Percentiles rank a stretch among this genome's conserved stretches.
Conservation (phyloP, 2,888 invertebrate genomes). For the Periphyllus acericola region DNA sequence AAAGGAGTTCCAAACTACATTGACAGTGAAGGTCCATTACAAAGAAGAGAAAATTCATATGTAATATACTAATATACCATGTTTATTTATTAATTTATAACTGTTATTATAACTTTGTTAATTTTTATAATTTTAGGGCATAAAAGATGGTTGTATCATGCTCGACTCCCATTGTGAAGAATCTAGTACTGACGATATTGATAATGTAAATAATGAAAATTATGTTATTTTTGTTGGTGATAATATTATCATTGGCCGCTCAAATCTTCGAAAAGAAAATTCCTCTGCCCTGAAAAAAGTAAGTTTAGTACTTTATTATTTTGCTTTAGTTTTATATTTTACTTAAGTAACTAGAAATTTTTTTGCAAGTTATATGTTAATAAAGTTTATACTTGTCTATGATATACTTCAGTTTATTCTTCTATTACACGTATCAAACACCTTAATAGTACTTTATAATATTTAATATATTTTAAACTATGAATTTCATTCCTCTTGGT, state of each 20-base stretch:
- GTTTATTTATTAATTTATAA: not conserved
- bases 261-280: slow-evolving; percentile 58
- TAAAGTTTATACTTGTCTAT: not conserved
- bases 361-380: not conserved
- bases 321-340: not conserved
- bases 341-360: not conserved
- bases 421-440: not conserved
- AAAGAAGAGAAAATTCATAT: slow-evolving; percentile 66
- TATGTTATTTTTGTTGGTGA: slow-evolving; percentile 57
- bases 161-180: slow-evolving; percentile 56
- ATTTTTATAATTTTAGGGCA: slow-evolving; percentile 28
- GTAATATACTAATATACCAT: slow-evolving; percentile 41
- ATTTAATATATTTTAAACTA: not conserved
- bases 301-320: not conserved
- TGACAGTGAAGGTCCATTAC: slow-evolving; percentile 81
- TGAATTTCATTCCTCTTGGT: not conserved
- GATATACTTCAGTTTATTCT: not conserved
- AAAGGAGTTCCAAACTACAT: slow-evolving; percentile 91
- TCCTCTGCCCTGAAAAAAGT: slow-evolving; percentile 33
- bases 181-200: slow-evolving; percentile 58
- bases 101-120: not conserved
- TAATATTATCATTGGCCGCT: slow-evolving; percentile 57
- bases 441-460: too few relatives aligned
- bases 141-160: slow-evolving; percentile 50
- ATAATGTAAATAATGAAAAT: slow-evolving; percentile 33